Evolutionary conservation across 2,888 invertebrate genomes (phyloP), one percentile per base, ranked within the genome.

Genomic region (Hypselothyrea guttata): DNA sequence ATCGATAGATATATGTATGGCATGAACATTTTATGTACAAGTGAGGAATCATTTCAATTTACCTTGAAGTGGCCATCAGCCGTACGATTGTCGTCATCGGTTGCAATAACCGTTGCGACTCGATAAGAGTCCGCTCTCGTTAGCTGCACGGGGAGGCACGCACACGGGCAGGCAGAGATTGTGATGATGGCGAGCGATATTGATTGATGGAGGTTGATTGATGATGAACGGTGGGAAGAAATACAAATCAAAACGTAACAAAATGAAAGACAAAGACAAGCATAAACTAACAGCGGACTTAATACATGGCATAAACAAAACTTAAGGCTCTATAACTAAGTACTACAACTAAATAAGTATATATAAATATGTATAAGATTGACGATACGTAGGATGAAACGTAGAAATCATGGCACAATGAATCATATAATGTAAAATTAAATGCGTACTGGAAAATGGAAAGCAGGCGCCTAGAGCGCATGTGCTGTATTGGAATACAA

Each of bases 121-220:
- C 98, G 95, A 93, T 98, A 98, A 91, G 98, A 98, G 93, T 98
- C 98, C 91, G 96, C 94, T 90, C 97, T 95, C 92, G 96, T 96
- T 94, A 96, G 96, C 96, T 84, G 60, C 48, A 34, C 58, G 31
- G 13, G 13, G 13, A 11, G 13, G 13, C 12, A 5, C 22, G 5
- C 22, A 22, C 22, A 22, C 22, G 22, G 22, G 5, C 22, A 5
- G 22, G 5, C 22, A 22, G 22, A 22, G 22, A 22, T 5, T 4
- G 22, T 22, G 34, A 34, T 7, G 34, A 13, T 34, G 12, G 33
- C 30, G 31, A 34, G 22, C 7, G 41, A 9, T 42, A 13, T 47
- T 53, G 54, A 41, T 64, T 63, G 75, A 72, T 76, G 83, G 83
- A 64, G 78, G 62, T 60, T 70, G 70, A 58, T 64, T 71, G 56